A percentile compares a stretch with the other conserved stretches of the same genome.
Evolutionary conservation across 2,797 vertebrate genomes (phyloP).

Genomic region (Crenuchus spilurus): DNA sequence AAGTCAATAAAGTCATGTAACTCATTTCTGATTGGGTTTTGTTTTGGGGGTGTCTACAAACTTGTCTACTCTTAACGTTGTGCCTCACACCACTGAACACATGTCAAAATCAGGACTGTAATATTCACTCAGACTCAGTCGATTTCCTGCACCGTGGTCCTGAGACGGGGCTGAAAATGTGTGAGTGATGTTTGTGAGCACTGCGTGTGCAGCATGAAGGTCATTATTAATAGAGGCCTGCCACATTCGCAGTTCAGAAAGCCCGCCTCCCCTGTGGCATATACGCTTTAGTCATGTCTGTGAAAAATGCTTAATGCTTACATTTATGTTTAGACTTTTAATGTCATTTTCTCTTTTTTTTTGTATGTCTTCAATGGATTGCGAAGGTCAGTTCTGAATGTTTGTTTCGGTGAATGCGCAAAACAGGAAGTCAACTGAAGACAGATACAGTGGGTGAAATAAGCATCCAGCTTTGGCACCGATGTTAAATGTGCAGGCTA

Average conservation of each 20-base stretch:
- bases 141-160: not conserved
- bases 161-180: not conserved
- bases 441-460: not conserved
- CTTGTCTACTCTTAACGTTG: not conserved
- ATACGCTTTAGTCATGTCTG: not conserved
- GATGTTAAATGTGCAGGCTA: not conserved
- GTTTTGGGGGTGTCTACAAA: not conserved
- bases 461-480: not conserved
- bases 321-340: slow-evolving; percentile 28
- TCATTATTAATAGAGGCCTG: too few relatives aligned
- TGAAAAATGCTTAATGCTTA: slow-evolving; percentile 22
- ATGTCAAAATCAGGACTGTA: not conserved
- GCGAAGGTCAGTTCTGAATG: not conserved
- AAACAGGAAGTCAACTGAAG: not conserved
- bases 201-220: too few relatives aligned
- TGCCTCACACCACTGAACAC: not conserved
- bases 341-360: not conserved
- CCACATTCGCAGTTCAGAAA: not conserved
- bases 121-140: slow-evolving; percentile 3
- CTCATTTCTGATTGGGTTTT: not conserved
- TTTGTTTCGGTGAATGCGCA: slow-evolving; percentile 11
- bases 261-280: not conserved
- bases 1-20: slow-evolving; percentile 29
- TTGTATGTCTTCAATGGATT: slow-evolving; percentile 8
- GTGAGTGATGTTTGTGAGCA: too few relatives aligned